Evolutionary conservation across 2,113 vertebrate species (phyloP), one percentile per base, ranked within the genome.

Genomic region (Eolophus roseicapilla): DNA sequence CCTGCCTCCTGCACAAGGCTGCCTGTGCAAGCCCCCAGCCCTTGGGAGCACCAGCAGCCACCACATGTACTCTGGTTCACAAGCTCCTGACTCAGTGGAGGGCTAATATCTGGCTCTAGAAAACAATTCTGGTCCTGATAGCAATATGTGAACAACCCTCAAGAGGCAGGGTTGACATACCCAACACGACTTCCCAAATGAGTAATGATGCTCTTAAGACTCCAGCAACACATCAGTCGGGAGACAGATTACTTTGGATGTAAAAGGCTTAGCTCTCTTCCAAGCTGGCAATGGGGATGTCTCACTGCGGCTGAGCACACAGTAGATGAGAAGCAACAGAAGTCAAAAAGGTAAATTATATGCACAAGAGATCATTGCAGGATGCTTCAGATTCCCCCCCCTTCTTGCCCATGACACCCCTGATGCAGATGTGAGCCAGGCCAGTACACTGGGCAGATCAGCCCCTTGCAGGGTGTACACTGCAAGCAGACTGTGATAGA

Each of bases 31-130:
- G 52, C 21, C 37, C 33, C 17, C 57, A 67, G 37, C 55, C 14
- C 17, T 13, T 1, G 0, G 13, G 19, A 82, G 28, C 50, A 85
- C 18, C 27, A 83, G 16, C 3, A 1, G 43, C 60, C 69, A 44
- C 28, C n/a, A 19, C 0, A 0, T 1, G 17, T 50, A 39, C 37
- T 12, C 19, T 41, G 8, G 28, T 12, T 82, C 59, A 25, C 23
- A 62, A 65, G 41, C 19, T 74, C 25, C 65, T 41, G 27, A 35
- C 4, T 62, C 33, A 41, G 49, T 5, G 19, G 5, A 88, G 11
- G 12, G 41, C 39, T 70, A 50, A 75, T 35, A 52, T 76, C 67
- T 31, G n/a, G 33, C 62, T 87, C 9, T 18, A 28, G 24, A 50
- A 23, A 44, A 53, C 17, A 52, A 1, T 44, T 92, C 31, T 31